Evolutionary conservation across 2,113 vertebrate species (phyloP).

Genomic region (Craseonycteris thonglongyai): DNA sequence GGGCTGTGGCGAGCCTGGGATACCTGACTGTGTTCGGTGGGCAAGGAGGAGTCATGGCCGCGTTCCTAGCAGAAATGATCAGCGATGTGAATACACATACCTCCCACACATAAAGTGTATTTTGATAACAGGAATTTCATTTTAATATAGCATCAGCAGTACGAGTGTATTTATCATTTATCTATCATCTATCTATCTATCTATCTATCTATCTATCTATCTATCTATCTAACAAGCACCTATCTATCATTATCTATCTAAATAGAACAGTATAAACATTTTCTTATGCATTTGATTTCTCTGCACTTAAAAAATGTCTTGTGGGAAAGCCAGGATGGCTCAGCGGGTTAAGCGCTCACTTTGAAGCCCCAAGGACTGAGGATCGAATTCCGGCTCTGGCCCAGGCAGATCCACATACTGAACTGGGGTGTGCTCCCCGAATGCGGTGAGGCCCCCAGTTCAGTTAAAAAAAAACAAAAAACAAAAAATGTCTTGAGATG

Average conservation of each 20-base stretch:
- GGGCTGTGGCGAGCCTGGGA: not conserved
- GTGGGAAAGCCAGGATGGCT: too few relatives aligned
- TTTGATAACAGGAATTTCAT: not conserved
- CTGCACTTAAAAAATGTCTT: not conserved
- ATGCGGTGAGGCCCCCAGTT: too few relatives aligned
- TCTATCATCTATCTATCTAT: not conserved
- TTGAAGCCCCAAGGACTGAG: too few relatives aligned
- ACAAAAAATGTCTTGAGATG: not conserved
- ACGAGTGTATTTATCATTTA: not conserved
- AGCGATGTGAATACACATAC: not conserved
- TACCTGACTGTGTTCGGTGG: not conserved
- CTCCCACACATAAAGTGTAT: not conserved
- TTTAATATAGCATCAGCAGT: not conserved
- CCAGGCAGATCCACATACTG: too few relatives aligned
- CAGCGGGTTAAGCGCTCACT: too few relatives aligned
- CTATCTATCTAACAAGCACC: not conserved
- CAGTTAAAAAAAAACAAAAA: too few relatives aligned
- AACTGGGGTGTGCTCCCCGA: too few relatives aligned
- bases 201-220: not conserved
- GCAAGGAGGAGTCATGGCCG: not conserved
- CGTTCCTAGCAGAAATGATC: not conserved
- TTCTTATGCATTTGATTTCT: conserved; percentile 14
- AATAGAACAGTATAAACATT: not conserved
- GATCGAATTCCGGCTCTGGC: too few relatives aligned
- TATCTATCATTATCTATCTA: not conserved